Base-by-base conservation (phyloP, 2,888 invertebrate genomes). In the Melanargia galathea region DNA sequence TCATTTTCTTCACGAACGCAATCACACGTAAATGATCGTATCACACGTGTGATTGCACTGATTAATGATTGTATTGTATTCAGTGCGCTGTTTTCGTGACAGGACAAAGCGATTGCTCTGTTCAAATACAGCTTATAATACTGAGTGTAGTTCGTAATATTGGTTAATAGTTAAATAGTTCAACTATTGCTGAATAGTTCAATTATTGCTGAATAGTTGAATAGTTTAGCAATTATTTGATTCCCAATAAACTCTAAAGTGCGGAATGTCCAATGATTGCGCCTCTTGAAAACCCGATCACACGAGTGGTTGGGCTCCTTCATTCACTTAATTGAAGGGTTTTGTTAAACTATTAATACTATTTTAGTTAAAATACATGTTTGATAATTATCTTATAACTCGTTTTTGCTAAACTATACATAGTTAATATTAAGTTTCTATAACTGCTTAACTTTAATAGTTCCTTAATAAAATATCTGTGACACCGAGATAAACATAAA, bases 181-280 rank as follows among this genome's bases (percentile, higher is more conserved):
- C 16, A 16, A 51, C n/a, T 52, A 52, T 52, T 20, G 16, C 35
- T 13, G 20, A 52, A 52, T 52, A 52, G 52, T 16, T 51, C 30
- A 16, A 51, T 18, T 52, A 52, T 52, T 20, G 16, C 35, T 13
- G 20, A 52, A 52, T 52, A 52, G 52, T 16, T 51, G 51, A 16
- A 51, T 18, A 18, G 51, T 20, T 35, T n/a, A n/a, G n/a, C n/a
- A n/a, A n/a, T n/a, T n/a, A 16, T 51, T 16, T 16, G 26, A 48
- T n/a, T 18, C 35, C 35, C 20, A 18, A 35, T 20, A 20, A 35
- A 35, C 52, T 52, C 6, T 33, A 20, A 20, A 52, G 51, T 35
- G 51, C 33, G 35, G 20, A 35, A 20, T 11, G 10, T 2, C 10
- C 30, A n/a, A 52, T 13, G 52, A 35, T 52, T 20, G 35, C 13